Percentiles rank a stretch among this genome's conserved stretches.
Evolutionary conservation across 2,113 vertebrate genomes (phyloP).

Genomic region (Arizona elegans): DNA sequence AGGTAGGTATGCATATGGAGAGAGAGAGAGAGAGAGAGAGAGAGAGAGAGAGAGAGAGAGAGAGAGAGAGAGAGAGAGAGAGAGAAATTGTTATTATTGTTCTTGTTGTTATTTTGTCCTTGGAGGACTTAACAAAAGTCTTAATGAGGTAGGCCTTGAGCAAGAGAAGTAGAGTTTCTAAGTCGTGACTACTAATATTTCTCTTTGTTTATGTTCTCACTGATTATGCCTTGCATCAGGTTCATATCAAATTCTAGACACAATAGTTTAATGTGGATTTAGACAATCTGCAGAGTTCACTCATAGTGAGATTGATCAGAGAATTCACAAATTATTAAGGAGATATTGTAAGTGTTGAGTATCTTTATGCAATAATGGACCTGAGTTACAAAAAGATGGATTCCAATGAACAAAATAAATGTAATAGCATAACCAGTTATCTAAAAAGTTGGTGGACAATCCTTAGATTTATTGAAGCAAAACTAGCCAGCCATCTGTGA

Average conservation of each 20-base stretch:
- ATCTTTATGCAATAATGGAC: background rate
- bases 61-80: too few species aligned
- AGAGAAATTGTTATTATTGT: background rate
- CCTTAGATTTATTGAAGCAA: background rate
- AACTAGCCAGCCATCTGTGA: background rate
- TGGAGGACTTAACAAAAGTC: background rate
- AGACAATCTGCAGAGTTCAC: background rate
- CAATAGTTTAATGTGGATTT: background rate
- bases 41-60: too few species aligned
- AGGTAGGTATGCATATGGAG: too few species aligned
- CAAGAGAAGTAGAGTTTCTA: background rate
- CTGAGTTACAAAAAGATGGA: background rate
- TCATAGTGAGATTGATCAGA: background rate
- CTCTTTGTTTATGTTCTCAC: background rate
- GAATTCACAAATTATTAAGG: background rate
- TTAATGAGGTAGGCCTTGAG: background rate
- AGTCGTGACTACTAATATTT: background rate
- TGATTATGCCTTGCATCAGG: background rate
- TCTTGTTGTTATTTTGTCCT: background rate
- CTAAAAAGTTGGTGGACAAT: background rate
- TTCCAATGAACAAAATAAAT: background rate
- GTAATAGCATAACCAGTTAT: background rate
- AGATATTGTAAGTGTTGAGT: background rate
- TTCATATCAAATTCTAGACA: background rate
- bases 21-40: too few species aligned